A percentile compares a stretch with the other conserved stretches of the same genome.
phyloP scores from a whole-genome alignment of 2,797 vertebrate species.

The Hozukius guyotensis region DNA sequence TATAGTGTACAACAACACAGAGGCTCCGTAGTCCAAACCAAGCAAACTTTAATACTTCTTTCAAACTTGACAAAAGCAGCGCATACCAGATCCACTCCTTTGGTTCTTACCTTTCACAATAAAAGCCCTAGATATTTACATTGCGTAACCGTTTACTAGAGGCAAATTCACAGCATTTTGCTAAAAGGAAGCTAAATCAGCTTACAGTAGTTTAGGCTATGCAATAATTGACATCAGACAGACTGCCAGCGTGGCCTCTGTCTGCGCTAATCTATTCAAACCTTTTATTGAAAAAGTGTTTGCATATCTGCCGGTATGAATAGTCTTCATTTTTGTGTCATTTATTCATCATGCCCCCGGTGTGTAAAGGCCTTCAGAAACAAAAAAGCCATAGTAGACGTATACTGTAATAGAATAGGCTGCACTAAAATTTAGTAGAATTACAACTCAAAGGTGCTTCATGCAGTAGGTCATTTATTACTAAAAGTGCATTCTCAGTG shows the following conservation, averaged over 20 bases:
- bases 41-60: too few species aligned
- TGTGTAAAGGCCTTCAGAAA: neutral
- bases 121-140: too few species aligned
- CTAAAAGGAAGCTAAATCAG: too few species aligned
- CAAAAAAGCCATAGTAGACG: fast-evolving
- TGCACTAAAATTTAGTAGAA: neutral
- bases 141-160: too few species aligned
- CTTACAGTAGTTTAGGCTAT: neutral
- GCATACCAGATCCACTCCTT: neutral
- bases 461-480: neutral
- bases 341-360: neutral
- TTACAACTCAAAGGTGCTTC: neutral
- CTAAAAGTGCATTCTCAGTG: neutral
- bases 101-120: too few species aligned
- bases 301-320: neutral
- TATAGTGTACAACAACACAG: neutral
- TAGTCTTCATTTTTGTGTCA: neutral
- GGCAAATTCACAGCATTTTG: too few species aligned
- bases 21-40: neutral
- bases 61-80: too few species aligned
- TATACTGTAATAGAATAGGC: neutral
- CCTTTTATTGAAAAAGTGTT: neutral
- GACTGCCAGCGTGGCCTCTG: neutral
- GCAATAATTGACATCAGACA: neutral
- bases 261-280: neutral